These are phyloP conservation scores for Caenorhabditis panamensis DNA, from an alignment of 2,888 invertebrate species.

Conservation along the genomic window DNA sequence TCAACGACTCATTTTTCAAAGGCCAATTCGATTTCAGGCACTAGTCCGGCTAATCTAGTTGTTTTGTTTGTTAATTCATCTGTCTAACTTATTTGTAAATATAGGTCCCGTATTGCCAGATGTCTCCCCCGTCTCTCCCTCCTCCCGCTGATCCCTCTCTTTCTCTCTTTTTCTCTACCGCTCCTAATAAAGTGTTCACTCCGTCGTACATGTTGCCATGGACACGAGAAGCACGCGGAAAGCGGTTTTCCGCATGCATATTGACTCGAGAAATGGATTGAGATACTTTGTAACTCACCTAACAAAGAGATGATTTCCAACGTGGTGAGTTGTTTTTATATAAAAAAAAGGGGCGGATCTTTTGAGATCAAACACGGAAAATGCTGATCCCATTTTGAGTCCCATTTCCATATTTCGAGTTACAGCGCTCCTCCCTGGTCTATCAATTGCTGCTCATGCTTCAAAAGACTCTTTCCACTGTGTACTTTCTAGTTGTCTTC, in stretches of 20 bases:
- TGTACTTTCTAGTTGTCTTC: slow-evolving; percentile 55
- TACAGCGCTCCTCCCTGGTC: slow-evolving; percentile 63
- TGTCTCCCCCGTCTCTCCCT: slow-evolving; percentile 10
- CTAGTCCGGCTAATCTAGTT: not conserved
- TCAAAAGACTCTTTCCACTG: slow-evolving; percentile 55
- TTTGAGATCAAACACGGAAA: slow-evolving; percentile 16
- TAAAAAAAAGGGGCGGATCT: not conserved
- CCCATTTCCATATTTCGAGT: slow-evolving; percentile 20
- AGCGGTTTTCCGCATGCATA: slow-evolving; percentile 37
- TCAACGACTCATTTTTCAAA: slow-evolving; percentile 25
- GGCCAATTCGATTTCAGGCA: slow-evolving; percentile 27
- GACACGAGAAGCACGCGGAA: slow-evolving; percentile 36
- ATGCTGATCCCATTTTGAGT: not conserved
- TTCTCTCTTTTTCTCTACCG: slow-evolving; percentile 1
- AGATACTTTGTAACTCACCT: slow-evolving; percentile 2
- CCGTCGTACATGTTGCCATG: slow-evolving; percentile 24
- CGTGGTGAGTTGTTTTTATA: slow-evolving; percentile 35
- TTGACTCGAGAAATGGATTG: slow-evolving; percentile 26
- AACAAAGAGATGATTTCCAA: slow-evolving; percentile 30
- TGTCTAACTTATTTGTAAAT: slow-evolving; percentile 46
- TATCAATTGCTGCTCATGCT: slow-evolving; percentile 59
- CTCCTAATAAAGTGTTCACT: slow-evolving; percentile 22
- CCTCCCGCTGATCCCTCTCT: slow-evolving; percentile 18
- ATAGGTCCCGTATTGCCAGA: slow-evolving; percentile 26
- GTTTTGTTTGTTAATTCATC: slow-evolving; percentile 5